Conservation (phyloP, 2,113 vertebrate species). For the Pitta sordida region DNA sequence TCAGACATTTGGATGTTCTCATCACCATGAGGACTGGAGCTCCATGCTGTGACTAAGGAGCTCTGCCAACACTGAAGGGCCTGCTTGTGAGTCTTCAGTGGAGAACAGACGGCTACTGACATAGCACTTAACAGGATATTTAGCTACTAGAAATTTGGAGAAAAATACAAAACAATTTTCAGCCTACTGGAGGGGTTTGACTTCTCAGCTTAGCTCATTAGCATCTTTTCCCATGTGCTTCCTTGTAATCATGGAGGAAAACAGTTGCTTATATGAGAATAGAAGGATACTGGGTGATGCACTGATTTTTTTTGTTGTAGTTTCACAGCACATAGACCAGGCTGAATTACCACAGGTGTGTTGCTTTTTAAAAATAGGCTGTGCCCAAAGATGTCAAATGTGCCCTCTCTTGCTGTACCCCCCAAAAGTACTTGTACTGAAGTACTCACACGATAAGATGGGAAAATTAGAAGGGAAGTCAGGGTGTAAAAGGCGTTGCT, state of each 20-base stretch:
- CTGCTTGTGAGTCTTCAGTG: background rate
- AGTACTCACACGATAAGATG: background rate
- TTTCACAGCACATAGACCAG: background rate
- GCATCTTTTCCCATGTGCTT: background rate
- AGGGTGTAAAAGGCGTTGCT: background rate
- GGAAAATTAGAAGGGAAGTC: background rate
- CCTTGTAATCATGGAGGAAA: background rate
- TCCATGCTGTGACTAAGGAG: background rate
- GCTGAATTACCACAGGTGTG: background rate
- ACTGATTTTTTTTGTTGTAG: background rate
- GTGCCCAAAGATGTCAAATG: accelerated
- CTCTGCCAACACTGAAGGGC: background rate
- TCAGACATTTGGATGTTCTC: background rate
- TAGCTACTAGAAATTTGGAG: background rate
- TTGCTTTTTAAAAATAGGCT: background rate
- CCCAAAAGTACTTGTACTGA: background rate
- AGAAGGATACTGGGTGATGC: background rate
- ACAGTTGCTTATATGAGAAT: background rate
- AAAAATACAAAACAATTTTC: background rate
- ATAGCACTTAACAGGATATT: background rate
- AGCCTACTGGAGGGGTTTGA: background rate
- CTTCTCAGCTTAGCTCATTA: background rate
- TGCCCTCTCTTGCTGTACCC: background rate
- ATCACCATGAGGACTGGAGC: background rate
- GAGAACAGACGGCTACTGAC: background rate